Conservation (phyloP, 2,113 vertebrate species). For the Alligator mississippiensis region DNA sequence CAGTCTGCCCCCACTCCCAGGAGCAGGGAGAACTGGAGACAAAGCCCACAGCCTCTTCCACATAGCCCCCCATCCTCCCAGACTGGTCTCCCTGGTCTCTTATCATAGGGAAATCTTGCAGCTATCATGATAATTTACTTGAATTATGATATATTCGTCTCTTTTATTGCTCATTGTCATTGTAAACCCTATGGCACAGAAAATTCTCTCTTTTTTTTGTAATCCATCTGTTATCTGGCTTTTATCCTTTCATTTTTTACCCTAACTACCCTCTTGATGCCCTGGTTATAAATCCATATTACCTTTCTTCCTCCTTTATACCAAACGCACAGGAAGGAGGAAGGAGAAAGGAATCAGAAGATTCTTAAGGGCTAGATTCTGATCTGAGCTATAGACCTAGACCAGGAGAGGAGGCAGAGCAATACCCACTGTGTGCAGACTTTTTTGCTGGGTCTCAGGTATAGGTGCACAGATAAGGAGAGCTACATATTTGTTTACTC, state of each 20-base stretch:
- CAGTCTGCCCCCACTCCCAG: too few relatives aligned
- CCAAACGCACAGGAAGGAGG: not conserved
- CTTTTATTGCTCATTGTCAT: not conserved
- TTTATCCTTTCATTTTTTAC: not conserved
- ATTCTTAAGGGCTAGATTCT: not conserved
- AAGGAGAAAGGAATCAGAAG: not conserved
- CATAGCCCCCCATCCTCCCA: too few relatives aligned
- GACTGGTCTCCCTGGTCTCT: not conserved
- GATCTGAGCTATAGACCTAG: not conserved
- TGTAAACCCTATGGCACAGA: not conserved
- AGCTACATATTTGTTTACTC: not conserved
- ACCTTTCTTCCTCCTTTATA: not conserved
- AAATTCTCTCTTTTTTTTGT: not conserved
- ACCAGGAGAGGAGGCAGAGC: not conserved
- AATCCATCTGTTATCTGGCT: not conserved
- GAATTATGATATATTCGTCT: not conserved
- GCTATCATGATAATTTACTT: not conserved
- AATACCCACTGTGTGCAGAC: too few relatives aligned
- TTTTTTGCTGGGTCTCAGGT: too few relatives aligned
- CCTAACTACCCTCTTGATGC: not conserved
- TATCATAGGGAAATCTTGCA: not conserved
- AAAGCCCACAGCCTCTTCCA: too few relatives aligned
- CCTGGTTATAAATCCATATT: too few relatives aligned
- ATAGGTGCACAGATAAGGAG: not conserved
- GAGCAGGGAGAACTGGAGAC: too few relatives aligned